Evolutionary conservation across 2,797 vertebrate species (phyloP).

Genomic region (Nannoperca obscura): DNA sequence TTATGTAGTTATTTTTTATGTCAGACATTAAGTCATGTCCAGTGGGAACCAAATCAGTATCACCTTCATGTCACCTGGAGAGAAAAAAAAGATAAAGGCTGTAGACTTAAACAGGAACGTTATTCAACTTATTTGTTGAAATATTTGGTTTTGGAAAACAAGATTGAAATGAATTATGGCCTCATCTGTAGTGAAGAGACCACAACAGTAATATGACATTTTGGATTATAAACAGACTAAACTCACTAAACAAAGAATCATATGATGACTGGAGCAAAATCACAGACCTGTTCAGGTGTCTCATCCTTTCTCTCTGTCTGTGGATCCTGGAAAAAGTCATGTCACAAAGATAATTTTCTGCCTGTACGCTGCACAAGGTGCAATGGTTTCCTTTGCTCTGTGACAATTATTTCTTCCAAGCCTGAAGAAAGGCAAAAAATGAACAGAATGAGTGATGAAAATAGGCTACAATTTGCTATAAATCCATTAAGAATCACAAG

Average conservation of each 20-base stretch:
- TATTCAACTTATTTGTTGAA: slow-evolving; percentile 50
- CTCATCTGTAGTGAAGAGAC: neutral
- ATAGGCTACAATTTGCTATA: neutral
- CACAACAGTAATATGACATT: neutral
- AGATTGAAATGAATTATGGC: slow-evolving; percentile 1
- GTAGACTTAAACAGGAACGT: slow-evolving; percentile 46
- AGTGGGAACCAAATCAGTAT: slow-evolving; percentile 78
- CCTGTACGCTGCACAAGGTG: neutral
- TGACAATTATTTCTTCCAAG: neutral
- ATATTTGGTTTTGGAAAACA: slow-evolving; percentile 33
- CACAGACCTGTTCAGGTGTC: neutral
- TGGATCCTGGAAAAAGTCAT: neutral
- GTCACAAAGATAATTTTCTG: slow-evolving; percentile 2
- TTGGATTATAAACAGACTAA: slow-evolving; percentile 4
- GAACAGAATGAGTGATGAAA: neutral
- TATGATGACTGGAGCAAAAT: neutral
- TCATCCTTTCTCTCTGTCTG: neutral
- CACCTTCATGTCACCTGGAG: slow-evolving; percentile 82
- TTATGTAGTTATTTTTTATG: slow-evolving; percentile 88
- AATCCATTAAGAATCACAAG: neutral
- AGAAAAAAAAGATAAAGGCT: slow-evolving; percentile 58
- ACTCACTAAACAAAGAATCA: neutral
- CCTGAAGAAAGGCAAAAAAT: slow-evolving; percentile 3
- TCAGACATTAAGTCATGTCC: slow-evolving; percentile 84
- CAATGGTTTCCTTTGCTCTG: slow-evolving; percentile 6